A percentile compares a stretch with the other conserved stretches of the same genome.
These are phyloP conservation scores for Cynopterus brachyotis DNA, from an alignment of 2,113 vertebrate species.

Conservation along the genomic window DNA sequence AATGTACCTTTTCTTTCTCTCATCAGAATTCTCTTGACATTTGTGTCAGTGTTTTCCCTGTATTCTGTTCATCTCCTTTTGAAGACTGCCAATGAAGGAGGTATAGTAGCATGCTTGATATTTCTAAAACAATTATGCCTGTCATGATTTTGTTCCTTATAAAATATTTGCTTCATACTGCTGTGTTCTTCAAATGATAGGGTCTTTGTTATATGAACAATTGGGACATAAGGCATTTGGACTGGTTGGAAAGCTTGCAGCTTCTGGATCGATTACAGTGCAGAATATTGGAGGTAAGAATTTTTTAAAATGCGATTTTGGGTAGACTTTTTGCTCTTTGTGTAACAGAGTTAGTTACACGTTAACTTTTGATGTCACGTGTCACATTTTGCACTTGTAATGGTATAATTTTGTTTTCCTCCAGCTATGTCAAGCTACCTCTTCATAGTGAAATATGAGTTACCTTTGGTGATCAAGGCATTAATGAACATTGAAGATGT, in stretches of 20 bases:
- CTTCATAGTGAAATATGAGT: constrained; percentile 98
- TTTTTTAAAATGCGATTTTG: constrained; percentile 21
- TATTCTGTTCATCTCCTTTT: constrained; percentile 98
- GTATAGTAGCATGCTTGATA: constrained; percentile 76
- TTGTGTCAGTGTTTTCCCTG: constrained; percentile 94
- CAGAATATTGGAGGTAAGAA: constrained; percentile 97
- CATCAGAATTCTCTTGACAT: constrained; percentile 91
- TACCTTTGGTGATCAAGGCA: constrained; percentile 95
- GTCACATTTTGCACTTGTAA: constrained; percentile 83
- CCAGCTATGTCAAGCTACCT: constrained; percentile 99
- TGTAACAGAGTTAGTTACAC: constrained; percentile 66
- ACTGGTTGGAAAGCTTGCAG: constrained; percentile 94
- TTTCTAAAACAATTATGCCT: background rate
- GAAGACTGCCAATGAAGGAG: constrained; percentile 99
- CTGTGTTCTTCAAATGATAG: constrained; percentile 77
- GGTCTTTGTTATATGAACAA: constrained; percentile 94
- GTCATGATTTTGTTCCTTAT: background rate
- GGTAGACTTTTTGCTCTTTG: constrained; percentile 23
- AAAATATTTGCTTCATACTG: background rate
- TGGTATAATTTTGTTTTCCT: constrained; percentile 85
- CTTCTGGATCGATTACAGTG: constrained; percentile 95
- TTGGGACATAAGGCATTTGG: constrained; percentile 97
- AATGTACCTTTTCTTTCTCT: constrained; percentile 29
- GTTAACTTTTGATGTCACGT: constrained; percentile 66
- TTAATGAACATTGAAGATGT: constrained; percentile 87